These are phyloP conservation scores for Taeniopygia guttata DNA, from an alignment of 2,797 vertebrate species.

Conservation along the genomic window DNA sequence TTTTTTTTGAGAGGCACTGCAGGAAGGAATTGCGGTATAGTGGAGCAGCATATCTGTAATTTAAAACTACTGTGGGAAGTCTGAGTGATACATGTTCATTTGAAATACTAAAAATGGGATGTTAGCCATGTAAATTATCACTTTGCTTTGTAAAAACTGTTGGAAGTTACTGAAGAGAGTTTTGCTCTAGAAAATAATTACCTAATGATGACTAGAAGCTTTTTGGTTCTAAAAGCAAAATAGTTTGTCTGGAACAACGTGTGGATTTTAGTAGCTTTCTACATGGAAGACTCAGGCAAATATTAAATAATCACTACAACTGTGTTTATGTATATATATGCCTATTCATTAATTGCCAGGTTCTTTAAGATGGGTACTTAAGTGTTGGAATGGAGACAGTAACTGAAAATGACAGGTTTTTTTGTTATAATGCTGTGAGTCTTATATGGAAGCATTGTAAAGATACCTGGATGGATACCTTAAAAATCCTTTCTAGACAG, in stretches of 20 bases:
- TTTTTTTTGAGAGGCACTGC: constrained; percentile 45
- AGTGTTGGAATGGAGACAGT: background rate
- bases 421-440: background rate
- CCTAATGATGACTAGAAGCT: background rate
- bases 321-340: background rate
- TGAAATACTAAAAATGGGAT: background rate
- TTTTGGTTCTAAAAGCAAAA: background rate
- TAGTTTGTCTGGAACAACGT: background rate
- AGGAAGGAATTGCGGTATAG: constrained; percentile 30
- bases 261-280: background rate
- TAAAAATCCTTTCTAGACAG: constrained; percentile 2
- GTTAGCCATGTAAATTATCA: background rate
- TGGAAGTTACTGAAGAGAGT: background rate
- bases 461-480: background rate
- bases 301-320: background rate
- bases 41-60: constrained; percentile 21
- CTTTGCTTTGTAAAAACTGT: background rate
- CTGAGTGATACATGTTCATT: constrained; percentile 31
- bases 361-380: background rate
- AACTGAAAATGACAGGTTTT: background rate
- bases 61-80: constrained; percentile 36
- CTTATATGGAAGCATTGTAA: background rate
- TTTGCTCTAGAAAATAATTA: background rate
- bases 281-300: background rate
- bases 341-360: background rate